Conservation (phyloP, 2,113 vertebrate genomes). For the Perca flavescens region DNA sequence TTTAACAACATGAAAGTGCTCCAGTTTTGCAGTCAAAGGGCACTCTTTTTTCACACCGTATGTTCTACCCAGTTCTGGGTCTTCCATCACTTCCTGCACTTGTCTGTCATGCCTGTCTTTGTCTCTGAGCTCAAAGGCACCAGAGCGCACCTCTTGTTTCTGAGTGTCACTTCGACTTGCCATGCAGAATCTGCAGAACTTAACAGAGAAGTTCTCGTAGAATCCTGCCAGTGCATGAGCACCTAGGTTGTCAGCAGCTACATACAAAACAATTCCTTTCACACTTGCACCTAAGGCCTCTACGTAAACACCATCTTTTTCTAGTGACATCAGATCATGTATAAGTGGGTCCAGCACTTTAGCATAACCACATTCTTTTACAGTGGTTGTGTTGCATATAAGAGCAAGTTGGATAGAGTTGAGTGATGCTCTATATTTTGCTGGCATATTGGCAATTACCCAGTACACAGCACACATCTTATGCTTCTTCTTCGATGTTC, state of each 20-base stretch:
- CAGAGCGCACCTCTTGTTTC: not conserved
- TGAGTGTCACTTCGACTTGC: not conserved
- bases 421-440: not conserved
- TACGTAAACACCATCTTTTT: no score
- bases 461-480: slow-evolving; percentile 6
- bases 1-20: not conserved
- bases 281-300: no score
- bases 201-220: not conserved
- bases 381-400: not conserved
- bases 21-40: not conserved
- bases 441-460: not conserved
- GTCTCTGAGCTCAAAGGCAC: not conserved
- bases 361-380: no score
- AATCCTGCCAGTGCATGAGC: not conserved
- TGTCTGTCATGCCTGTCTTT: not conserved
- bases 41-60: not conserved
- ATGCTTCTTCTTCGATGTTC: not conserved
- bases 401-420: slow-evolving; percentile 7
- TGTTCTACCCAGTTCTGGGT: not conserved
- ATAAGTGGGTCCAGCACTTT: no score
- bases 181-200: not conserved
- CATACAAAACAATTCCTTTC: no score
- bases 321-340: no score
- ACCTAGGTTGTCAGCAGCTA: no score
- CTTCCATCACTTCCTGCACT: not conserved